phyloP scores from a whole-genome alignment of 2,113 vertebrate species.

The Clupea harengus region DNA sequence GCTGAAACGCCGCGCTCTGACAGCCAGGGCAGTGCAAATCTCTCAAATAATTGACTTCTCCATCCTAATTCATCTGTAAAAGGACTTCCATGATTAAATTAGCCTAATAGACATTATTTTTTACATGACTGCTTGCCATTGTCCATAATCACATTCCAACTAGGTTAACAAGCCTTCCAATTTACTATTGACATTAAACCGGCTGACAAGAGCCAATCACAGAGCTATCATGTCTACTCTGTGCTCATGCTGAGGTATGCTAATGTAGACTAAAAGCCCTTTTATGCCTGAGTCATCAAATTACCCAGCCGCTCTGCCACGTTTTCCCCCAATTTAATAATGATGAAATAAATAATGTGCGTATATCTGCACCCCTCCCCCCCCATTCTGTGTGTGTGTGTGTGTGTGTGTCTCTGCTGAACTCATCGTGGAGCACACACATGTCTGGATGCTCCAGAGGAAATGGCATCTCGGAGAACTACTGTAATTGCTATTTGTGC shows the following conservation, averaged over 20 bases:
- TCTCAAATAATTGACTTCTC: slow-evolving; percentile 92
- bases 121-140: slow-evolving; percentile 87
- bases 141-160: slow-evolving; percentile 63
- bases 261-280: slow-evolving; percentile 70
- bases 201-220: slow-evolving; percentile 73
- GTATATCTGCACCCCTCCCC: neutral
- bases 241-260: slow-evolving; percentile 72
- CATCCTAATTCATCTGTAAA: slow-evolving; percentile 94
- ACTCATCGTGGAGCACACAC: neutral
- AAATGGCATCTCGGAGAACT: neutral
- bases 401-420: neutral
- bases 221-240: slow-evolving; percentile 33
- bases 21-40: slow-evolving; percentile 72
- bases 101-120: slow-evolving; percentile 96
- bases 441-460: neutral
- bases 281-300: slow-evolving; percentile 70
- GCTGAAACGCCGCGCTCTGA: slow-evolving; percentile 63
- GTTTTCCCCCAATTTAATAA: slow-evolving; percentile 56
- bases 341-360: slow-evolving; percentile 64
- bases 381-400: neutral
- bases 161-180: slow-evolving; percentile 81
- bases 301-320: slow-evolving; percentile 38
- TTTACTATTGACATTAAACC: slow-evolving; percentile 85
- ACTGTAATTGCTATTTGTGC: neutral
- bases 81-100: slow-evolving; percentile 93